phyloP scores from a whole-genome alignment of 2,888 invertebrate species.

The Mythimna pallens region DNA sequence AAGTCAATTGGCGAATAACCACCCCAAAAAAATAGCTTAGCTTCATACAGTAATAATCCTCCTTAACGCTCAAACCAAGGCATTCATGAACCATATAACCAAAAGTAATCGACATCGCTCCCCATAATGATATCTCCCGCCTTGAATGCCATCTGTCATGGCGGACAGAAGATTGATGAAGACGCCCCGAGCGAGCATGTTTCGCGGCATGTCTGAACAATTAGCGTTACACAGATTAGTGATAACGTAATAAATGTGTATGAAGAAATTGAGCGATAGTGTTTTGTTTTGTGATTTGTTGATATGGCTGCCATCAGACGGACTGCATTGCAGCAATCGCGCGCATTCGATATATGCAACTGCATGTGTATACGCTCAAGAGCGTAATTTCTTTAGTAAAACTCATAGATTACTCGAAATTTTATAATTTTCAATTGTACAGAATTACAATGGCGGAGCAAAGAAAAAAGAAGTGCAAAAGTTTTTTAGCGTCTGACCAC shows the following conservation, averaged over 20 bases:
- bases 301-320: too few relatives aligned
- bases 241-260: constrained; percentile 73
- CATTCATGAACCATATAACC: constrained; percentile 13
- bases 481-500: too few relatives aligned
- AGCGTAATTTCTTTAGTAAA: too few relatives aligned
- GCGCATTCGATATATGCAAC: too few relatives aligned
- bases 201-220: constrained; percentile 61
- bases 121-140: constrained; percentile 56
- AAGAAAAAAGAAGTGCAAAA: too few relatives aligned
- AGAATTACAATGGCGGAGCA: too few relatives aligned
- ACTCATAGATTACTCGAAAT: too few relatives aligned
- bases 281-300: constrained; percentile 70
- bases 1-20: too few relatives aligned
- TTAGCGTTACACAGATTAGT: constrained; percentile 62
- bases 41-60: not conserved
- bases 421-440: too few relatives aligned
- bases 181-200: constrained; percentile 64
- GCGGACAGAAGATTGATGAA: constrained; percentile 66
- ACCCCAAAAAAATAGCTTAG: not conserved
- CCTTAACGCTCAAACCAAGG: constrained; percentile 10
- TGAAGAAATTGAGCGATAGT: constrained; percentile 79
- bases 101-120: constrained; percentile 46
- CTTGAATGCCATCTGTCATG: constrained; percentile 64
- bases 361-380: too few relatives aligned
- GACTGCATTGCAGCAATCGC: too few relatives aligned